These are phyloP conservation scores for Hiodon alosoides DNA, from an alignment of 2,113 vertebrate species.

Conservation along the genomic window DNA sequence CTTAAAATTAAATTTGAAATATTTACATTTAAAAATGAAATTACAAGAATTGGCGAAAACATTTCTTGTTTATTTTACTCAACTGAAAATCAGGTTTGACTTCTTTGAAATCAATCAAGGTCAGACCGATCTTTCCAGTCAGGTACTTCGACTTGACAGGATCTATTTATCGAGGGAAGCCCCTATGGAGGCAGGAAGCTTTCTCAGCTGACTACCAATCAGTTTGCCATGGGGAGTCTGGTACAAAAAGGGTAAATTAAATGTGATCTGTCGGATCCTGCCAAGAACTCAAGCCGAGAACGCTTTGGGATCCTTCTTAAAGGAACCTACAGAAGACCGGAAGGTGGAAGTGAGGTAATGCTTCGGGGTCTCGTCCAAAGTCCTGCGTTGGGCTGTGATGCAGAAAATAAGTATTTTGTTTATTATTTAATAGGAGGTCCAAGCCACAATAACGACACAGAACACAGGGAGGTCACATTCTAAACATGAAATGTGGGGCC, in stretches of 20 bases:
- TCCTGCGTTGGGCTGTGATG: not conserved
- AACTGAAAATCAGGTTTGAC: not conserved
- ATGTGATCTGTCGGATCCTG: conserved; percentile 35
- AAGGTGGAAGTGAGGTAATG: conserved; percentile 25
- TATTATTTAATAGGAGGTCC: not conserved
- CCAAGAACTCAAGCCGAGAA: conserved; percentile 22
- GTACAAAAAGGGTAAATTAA: conserved; percentile 44
- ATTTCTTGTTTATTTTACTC: not conserved
- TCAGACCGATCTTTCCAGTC: conserved; percentile 11
- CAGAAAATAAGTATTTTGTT: not conserved
- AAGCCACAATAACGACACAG: not conserved
- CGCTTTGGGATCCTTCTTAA: too few relatives aligned
- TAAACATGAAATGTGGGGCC: not conserved
- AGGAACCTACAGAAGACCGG: not conserved
- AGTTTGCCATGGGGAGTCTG: conserved; percentile 48
- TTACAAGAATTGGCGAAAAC: not conserved
- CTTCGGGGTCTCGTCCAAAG: conserved; percentile 10
- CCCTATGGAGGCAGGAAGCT: conserved; percentile 32
- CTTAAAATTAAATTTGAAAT: not conserved
- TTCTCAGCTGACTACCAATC: conserved; percentile 34
- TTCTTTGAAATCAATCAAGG: conserved; percentile 15
- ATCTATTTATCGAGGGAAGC: conserved; percentile 7
- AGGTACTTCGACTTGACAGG: not conserved
- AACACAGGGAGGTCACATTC: not conserved
- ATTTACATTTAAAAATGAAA: not conserved